Percentiles rank a stretch among this genome's conserved stretches.
Conservation (phyloP, 2,888 invertebrate species). For the Serripes groenlandicus region DNA sequence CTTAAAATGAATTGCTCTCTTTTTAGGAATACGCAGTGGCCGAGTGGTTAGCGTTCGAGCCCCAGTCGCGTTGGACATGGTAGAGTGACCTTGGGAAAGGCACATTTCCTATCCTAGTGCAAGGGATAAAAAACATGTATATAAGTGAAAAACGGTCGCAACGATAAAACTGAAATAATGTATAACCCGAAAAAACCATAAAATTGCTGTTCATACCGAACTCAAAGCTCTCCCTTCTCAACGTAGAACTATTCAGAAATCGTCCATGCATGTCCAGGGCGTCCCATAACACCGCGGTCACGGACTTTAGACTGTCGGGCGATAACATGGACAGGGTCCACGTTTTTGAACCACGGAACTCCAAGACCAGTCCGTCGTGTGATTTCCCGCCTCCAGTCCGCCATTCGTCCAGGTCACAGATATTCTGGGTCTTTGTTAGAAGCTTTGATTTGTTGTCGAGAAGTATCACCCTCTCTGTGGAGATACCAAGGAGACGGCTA, state of each 20-base stretch:
- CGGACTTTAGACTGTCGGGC: conserved; percentile 87
- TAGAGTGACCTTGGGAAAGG: no score
- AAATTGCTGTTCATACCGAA: conserved; percentile 72
- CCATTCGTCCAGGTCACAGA: conserved; percentile 89
- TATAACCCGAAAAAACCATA: no score
- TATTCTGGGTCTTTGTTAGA: conserved; percentile 87
- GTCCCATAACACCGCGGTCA: conserved; percentile 89
- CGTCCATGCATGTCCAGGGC: conserved; percentile 88
- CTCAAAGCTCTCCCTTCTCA: conserved; percentile 82
- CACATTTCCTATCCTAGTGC: no score
- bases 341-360: conserved; percentile 89
- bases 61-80: no score
- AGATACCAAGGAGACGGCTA: conserved; percentile 89
- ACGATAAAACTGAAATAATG: no score
- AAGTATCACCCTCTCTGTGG: conserved; percentile 88
- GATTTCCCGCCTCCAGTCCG: conserved; percentile 89
- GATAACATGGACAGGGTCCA: conserved; percentile 88
- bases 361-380: conserved; percentile 89
- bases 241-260: conserved; percentile 79
- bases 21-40: no score
- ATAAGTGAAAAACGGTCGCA: no score
- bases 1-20: no score
- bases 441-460: conserved; percentile 89
- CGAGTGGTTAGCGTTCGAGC: no score
- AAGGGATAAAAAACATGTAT: no score